Percentiles rank a stretch among this genome's conserved stretches.
These are phyloP conservation scores for Nomada flava DNA, from an alignment of 2,888 invertebrate genomes.

Conservation along the genomic window DNA sequence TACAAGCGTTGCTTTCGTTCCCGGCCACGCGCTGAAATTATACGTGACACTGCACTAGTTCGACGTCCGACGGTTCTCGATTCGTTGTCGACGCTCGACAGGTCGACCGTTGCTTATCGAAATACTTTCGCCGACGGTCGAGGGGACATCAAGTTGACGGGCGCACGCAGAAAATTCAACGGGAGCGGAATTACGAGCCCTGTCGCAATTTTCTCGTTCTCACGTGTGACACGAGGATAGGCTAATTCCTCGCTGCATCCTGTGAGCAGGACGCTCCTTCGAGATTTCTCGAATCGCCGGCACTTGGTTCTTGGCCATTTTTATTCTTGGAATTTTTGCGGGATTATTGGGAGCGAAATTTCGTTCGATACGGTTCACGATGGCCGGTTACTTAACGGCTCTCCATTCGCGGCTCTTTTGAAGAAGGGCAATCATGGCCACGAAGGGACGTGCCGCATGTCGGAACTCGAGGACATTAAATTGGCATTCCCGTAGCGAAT, in stretches of 20 bases:
- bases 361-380: background rate
- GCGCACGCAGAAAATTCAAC: background rate
- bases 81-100: background rate
- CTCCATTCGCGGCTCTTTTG: background rate
- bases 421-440: background rate
- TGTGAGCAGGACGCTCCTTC: no score
- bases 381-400: background rate
- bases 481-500: conserved; percentile 48
- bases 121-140: background rate
- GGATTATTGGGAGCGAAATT: no score
- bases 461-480: conserved; percentile 58
- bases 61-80: background rate
- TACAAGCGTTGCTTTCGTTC: conserved; percentile 58
- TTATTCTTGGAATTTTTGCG: background rate
- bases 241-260: background rate
- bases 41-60: background rate
- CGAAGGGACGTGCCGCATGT: conserved; percentile 1
- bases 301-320: no score
- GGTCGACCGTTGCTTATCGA: no score
- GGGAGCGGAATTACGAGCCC: no score
- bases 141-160: background rate
- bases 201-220: conserved; percentile 31
- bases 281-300: background rate
- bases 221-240: conserved; percentile 1
- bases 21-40: conserved; percentile 4